Percentiles rank a stretch among this genome's conserved stretches.
Conservation (phyloP, 2,797 vertebrate genomes). For the Decapterus maruadsi region DNA sequence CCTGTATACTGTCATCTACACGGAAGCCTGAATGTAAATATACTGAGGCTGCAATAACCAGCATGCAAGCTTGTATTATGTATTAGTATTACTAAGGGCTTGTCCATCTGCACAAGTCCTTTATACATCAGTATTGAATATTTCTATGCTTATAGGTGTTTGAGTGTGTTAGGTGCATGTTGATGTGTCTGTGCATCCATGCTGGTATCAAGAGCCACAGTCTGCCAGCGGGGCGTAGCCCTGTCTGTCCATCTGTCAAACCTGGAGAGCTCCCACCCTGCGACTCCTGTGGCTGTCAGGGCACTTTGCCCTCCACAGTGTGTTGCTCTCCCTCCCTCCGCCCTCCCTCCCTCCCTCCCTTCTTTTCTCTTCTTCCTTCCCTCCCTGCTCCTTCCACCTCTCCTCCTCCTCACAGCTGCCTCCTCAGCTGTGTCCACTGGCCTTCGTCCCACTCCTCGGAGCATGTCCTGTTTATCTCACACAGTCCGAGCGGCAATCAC, state of each 20-base stretch:
- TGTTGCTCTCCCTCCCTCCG: constrained; percentile 63
- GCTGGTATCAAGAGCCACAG: constrained; percentile 48
- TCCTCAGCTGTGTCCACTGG: constrained; percentile 83
- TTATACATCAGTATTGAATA: constrained; percentile 10
- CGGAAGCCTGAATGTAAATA: no score
- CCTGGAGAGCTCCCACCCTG: constrained; percentile 69
- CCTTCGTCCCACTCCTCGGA: constrained; percentile 71
- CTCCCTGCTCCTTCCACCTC: constrained; percentile 29
- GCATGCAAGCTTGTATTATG: no score
- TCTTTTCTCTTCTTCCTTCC: constrained; percentile 15
- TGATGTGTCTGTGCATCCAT: constrained; percentile 32
- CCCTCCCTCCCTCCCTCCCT: constrained; percentile 46
- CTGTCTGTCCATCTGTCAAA: constrained; percentile 79
- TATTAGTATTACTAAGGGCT: no score
- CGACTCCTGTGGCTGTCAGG: constrained; percentile 66
- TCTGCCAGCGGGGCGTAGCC: constrained; percentile 57
- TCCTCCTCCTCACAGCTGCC: constrained; percentile 80
- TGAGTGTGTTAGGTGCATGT: not conserved
- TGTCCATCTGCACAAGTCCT: not conserved
- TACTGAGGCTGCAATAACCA: no score
- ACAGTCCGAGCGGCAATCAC: constrained; percentile 44
- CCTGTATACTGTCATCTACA: no score
- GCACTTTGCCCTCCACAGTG: constrained; percentile 71
- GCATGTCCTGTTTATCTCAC: constrained; percentile 82
- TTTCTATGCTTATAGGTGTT: constrained; percentile 3